A percentile compares a stretch with the other conserved stretches of the same genome.
phyloP scores from a whole-genome alignment of 2,888 invertebrate species.

The Apamea monoglypha region DNA sequence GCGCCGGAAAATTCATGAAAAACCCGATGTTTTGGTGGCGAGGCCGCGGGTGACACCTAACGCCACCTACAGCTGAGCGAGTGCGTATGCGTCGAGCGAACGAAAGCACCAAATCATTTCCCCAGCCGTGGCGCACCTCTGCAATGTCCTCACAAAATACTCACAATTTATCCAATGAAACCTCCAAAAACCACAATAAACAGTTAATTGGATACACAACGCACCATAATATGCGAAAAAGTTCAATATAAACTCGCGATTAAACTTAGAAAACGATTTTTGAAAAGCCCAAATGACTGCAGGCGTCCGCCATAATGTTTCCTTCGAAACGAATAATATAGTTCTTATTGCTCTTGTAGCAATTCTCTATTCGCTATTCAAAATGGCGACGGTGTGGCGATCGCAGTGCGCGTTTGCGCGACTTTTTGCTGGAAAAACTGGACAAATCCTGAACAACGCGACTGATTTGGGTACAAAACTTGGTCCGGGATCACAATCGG shows the following conservation, averaged over 20 bases:
- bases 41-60: constrained; percentile 84
- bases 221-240: constrained; percentile 90
- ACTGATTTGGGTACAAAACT: constrained; percentile 85
- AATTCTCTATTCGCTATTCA: constrained; percentile 91
- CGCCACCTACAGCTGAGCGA: constrained; percentile 90
- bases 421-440: constrained; percentile 87
- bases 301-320: constrained; percentile 91
- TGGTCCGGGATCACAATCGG: constrained; percentile 85
- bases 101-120: constrained; percentile 91
- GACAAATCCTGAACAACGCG: constrained; percentile 87
- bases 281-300: constrained; percentile 90
- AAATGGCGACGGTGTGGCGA: constrained; percentile 90
- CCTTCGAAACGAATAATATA: constrained; percentile 91
- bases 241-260: constrained; percentile 90
- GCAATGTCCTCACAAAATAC: constrained; percentile 89
- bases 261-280: constrained; percentile 91
- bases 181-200: constrained; percentile 89
- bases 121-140: constrained; percentile 91
- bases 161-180: constrained; percentile 88
- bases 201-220: constrained; percentile 87
- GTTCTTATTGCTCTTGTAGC: constrained; percentile 91
- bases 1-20: constrained; percentile 90
- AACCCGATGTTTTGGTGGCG: constrained; percentile 88
- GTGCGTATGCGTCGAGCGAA: constrained; percentile 89
- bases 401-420: constrained; percentile 88